Base-by-base conservation (phyloP, 2,113 vertebrate species). In the Sinocyclocheilus anshuiensis region DNA sequence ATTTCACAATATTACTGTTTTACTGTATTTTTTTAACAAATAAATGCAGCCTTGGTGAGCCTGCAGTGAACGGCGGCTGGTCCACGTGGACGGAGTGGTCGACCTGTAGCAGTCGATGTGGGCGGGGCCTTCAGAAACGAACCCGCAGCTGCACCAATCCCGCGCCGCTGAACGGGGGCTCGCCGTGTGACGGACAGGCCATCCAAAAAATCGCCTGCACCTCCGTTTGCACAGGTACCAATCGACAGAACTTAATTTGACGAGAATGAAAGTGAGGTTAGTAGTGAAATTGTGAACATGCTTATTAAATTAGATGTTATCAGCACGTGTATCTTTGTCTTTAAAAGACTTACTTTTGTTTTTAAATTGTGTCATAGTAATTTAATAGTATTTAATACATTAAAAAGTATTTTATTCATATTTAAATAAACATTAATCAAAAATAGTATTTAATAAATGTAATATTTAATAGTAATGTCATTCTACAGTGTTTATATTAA, bases 21-120 rank as follows among this genome's bases (percentile, higher is more conserved):
- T 59, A 59, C 55, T 59, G 18, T 20, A 20, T 57, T 57, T 57
- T 57, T 20, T 0, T 2, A 20, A 20, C 2, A 57, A 20, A 57
- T 53, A 20, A 59, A 59, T 59, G 55, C 18, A 59, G 20, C 20
- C 20, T 55, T 61, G 57, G 22, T 10, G 22, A n/a, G 55, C 55
- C 6, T 1, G 1, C 90, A 99, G 98, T 99, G 77, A 98, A 98
- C 0, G 98, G 98, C 0, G 97, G 97, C 79, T 99, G 98, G 98
- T 99, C 98, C 0, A 97, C 96, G 0, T 99, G 98, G 98, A 97
- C 97, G 0, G 97, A 99, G 91, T 99, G 98, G 98, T 97, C 97
- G 0, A 93, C 94, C 65, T 99, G 98, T 33, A 99, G 96, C 89
- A 97, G 96, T 88, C 96, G 96, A 16, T 99, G 98, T 8, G 98